These are phyloP conservation scores for Drosophila arizonae DNA, from an alignment of 1,140 invertebrate genomes.

Conservation along the genomic window DNA sequence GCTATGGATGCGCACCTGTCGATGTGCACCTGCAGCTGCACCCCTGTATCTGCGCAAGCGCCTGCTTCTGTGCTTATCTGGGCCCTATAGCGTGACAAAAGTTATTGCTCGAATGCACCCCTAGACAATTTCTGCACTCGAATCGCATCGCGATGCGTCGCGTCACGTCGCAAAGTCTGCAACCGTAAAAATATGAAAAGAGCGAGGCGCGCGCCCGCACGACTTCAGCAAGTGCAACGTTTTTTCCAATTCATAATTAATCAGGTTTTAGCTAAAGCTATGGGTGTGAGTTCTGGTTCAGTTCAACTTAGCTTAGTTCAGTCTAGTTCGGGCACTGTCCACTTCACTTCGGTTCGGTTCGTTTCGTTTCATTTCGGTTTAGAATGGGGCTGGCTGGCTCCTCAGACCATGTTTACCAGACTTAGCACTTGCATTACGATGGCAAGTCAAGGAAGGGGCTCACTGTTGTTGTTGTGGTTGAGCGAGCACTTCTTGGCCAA, in stretches of 20 bases:
- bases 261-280: slow-evolving; percentile 43
- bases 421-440: slow-evolving; percentile 13
- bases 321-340: not conserved
- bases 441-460: not conserved
- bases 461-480: slow-evolving; percentile 14
- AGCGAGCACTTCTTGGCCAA: slow-evolving; percentile 16
- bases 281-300: not conserved
- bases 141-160: slow-evolving; percentile 3
- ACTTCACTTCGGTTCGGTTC: not conserved
- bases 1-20: not conserved
- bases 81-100: slow-evolving; percentile 69
- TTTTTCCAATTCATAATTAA: slow-evolving; percentile 71
- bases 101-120: slow-evolving; percentile 73
- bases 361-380: no score
- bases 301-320: no score
- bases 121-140: slow-evolving; percentile 48
- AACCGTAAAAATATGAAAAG: slow-evolving; percentile 80
- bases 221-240: slow-evolving; percentile 37
- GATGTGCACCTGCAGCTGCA: slow-evolving; percentile 12
- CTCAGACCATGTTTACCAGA: slow-evolving; percentile 11
- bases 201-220: slow-evolving; percentile 44
- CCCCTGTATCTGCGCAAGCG: slow-evolving; percentile 34
- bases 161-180: slow-evolving; percentile 45
- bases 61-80: slow-evolving; percentile 16
- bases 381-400: not conserved